Evolutionary conservation across 2,797 vertebrate genomes (phyloP).

Genomic region (Ispidina picta): DNA sequence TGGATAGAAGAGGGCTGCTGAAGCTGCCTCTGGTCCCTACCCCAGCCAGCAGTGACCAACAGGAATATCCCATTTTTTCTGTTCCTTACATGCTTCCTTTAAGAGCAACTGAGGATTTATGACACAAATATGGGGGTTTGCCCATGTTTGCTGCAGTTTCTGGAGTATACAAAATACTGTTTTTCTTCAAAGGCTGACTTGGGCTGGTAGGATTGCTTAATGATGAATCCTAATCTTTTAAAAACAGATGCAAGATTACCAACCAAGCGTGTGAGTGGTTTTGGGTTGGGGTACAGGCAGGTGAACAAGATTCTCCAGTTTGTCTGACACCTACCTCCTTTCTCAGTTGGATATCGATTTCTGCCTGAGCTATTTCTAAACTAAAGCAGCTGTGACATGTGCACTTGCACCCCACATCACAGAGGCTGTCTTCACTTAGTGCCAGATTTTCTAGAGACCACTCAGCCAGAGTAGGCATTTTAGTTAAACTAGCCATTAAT

Average conservation of each 20-base stretch:
- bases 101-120: neutral
- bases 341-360: neutral
- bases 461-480: neutral
- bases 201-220: neutral
- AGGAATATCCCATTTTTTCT: neutral
- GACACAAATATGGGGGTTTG: neutral
- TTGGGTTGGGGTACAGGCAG: neutral
- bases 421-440: neutral
- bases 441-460: constrained; percentile 13
- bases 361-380: neutral
- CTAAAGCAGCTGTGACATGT: neutral
- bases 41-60: neutral
- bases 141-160: neutral
- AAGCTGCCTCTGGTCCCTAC: neutral
- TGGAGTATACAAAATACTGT: neutral
- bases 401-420: neutral
- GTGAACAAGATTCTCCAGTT: constrained; percentile 2
- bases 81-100: neutral
- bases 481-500: constrained; percentile 30
- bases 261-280: neutral
- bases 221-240: neutral
- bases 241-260: neutral
- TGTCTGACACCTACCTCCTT: constrained; percentile 3
- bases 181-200: constrained; percentile 6
- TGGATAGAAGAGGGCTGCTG: neutral